Conservation (phyloP, 2,113 vertebrate species). For the Naja naja region DNA sequence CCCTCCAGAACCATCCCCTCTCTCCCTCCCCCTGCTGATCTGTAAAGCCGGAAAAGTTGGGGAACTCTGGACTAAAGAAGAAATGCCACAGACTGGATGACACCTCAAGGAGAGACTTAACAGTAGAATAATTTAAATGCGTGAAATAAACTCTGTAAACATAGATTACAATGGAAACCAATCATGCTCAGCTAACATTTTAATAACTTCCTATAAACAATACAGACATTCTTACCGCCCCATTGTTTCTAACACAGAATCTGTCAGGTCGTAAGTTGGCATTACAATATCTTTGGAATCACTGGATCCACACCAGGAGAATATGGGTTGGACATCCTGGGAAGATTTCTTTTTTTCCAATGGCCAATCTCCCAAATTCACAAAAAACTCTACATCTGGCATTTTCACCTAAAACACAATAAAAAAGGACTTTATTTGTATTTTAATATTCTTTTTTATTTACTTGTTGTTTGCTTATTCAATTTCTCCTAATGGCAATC, state of each 20-base stretch:
- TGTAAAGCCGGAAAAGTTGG: too few species aligned
- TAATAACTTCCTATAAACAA: constrained; percentile 7
- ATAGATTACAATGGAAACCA: neutral
- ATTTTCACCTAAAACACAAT: constrained; percentile 80
- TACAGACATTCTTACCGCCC: constrained; percentile 78
- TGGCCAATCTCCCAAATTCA: constrained; percentile 98
- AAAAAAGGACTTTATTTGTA: neutral
- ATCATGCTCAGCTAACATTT: neutral
- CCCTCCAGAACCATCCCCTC: too few species aligned
- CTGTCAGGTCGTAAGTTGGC: constrained; percentile 97
- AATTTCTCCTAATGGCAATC: neutral
- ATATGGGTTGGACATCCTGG: constrained; percentile 85
- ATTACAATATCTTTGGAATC: constrained; percentile 94
- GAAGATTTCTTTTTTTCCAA: constrained; percentile 85
- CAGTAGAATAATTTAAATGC: neutral
- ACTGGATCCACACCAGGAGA: constrained; percentile 96
- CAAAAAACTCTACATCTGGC: constrained; percentile 95
- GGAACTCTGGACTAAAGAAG: neutral
- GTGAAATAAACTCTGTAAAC: neutral
- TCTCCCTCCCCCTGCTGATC: too few species aligned
- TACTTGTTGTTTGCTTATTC: neutral
- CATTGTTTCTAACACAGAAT: constrained; percentile 96
- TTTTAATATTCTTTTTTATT: neutral
- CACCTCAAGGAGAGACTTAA: neutral
- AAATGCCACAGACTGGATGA: neutral